A percentile compares a stretch with the other conserved stretches of the same genome.
Evolutionary conservation across 2,113 vertebrate species (phyloP).

Genomic region (Merops nubicus): DNA sequence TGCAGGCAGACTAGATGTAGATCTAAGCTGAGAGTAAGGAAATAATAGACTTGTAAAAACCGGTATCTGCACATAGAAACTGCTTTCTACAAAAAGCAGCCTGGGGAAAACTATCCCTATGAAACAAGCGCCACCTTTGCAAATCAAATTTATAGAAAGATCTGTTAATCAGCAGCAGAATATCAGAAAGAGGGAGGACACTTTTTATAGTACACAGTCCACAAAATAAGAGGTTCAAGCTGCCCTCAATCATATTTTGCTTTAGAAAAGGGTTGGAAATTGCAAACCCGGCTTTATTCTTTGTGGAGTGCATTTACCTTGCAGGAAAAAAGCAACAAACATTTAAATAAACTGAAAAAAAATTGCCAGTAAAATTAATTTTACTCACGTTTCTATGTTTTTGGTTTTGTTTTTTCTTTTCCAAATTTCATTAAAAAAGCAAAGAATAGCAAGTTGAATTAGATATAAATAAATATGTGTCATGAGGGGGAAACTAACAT

Average conservation of each 20-base stretch:
- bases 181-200: neutral
- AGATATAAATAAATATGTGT: fast-evolving
- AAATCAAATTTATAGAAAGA: neutral
- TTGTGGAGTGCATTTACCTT: neutral
- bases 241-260: neutral
- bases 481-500: fast-evolving
- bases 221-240: neutral
- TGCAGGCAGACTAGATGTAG: neutral
- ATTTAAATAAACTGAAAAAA: neutral
- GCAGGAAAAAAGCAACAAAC: neutral
- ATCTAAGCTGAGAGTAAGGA: constrained; percentile 11
- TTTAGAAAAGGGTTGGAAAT: neutral
- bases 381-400: neutral
- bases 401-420: neutral
- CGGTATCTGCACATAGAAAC: neutral
- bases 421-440: neutral
- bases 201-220: neutral
- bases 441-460: neutral
- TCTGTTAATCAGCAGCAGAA: neutral
- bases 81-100: neutral
- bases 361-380: neutral
- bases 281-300: neutral
- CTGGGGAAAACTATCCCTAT: neutral
- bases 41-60: constrained; percentile 41
- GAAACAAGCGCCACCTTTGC: neutral